Evolutionary conservation across 1,140 invertebrate species (phyloP).

Genomic region (Lysiphlebus fabarum): DNA sequence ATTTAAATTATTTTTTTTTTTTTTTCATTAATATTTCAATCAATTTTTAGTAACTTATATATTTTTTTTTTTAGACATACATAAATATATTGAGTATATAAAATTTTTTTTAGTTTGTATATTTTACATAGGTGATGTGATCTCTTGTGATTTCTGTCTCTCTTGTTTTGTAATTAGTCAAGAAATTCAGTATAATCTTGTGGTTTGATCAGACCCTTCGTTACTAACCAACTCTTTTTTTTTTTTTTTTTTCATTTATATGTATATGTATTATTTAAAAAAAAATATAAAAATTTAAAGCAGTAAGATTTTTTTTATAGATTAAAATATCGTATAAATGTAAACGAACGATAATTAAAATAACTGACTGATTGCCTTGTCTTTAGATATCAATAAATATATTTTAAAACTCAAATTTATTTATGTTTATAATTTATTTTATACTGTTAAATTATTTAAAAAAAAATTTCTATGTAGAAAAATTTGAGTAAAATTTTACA

Average conservation of each 20-base stretch:
- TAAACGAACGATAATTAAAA: constrained; percentile 42
- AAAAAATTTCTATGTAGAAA: no score
- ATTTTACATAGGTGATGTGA: background rate
- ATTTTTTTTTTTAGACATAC: background rate
- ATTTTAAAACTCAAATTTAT: no score
- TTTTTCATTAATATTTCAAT: background rate
- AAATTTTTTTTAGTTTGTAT: background rate
- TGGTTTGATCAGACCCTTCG: constrained; percentile 32
- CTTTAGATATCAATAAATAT: background rate
- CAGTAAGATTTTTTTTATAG: background rate
- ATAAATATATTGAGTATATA: background rate
- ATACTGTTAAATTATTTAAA: no score
- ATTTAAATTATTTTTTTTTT: background rate
- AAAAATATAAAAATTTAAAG: background rate
- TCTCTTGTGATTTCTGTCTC: no score
- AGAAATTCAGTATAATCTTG: constrained; percentile 38
- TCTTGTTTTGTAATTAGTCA: constrained; percentile 49
- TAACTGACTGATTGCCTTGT: constrained; percentile 34
- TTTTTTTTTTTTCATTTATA: no score
- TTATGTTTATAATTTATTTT: no score
- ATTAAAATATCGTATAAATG: constrained; percentile 15
- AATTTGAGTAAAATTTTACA: no score
- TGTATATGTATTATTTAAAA: no score
- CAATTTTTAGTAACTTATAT: background rate
- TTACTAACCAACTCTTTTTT: constrained; percentile 26